These are phyloP conservation scores for Protaetia brevitarsis DNA, from an alignment of 1,140 invertebrate species.

Conservation along the genomic window DNA sequence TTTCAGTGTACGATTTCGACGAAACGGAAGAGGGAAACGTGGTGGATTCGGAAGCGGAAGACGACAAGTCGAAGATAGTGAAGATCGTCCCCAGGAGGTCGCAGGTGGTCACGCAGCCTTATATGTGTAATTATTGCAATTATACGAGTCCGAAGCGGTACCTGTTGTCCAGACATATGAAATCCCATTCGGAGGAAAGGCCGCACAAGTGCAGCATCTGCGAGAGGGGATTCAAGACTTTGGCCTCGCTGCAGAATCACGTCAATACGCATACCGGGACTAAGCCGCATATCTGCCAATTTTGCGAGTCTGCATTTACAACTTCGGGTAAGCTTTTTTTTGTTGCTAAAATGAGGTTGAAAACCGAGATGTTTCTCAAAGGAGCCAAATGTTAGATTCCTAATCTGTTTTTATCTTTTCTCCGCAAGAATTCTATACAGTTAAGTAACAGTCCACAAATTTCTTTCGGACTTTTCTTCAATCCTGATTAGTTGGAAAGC, in stretches of 20 bases:
- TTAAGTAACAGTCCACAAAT: no score
- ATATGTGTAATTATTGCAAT: conserved; percentile 87
- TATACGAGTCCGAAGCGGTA: conserved; percentile 89
- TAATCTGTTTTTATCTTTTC: no score
- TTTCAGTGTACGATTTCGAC: conserved; percentile 63
- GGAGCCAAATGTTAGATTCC: no score
- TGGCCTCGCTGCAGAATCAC: conserved; percentile 91
- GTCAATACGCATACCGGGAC: conserved; percentile 95
- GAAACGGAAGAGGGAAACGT: conserved; percentile 59
- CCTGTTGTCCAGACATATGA: conserved; percentile 89
- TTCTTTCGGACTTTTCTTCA: no score
- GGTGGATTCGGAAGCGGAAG: conserved; percentile 65
- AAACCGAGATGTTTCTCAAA: no score
- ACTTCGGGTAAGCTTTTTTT: conserved; percentile 70
- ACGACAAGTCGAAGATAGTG: conserved; percentile 67
- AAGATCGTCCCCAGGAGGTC: conserved; percentile 68
- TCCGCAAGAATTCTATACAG: no score
- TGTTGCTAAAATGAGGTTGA: background rate
- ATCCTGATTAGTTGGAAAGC: no score
- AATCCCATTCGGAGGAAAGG: conserved; percentile 90
- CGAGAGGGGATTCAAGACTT: conserved; percentile 91
- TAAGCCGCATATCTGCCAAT: conserved; percentile 92
- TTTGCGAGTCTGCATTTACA: conserved; percentile 89
- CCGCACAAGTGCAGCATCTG: conserved; percentile 94
- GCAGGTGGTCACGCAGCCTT: conserved; percentile 65